Base-by-base conservation (phyloP, 2,888 invertebrate species). In the Eucera pruinosa region DNA sequence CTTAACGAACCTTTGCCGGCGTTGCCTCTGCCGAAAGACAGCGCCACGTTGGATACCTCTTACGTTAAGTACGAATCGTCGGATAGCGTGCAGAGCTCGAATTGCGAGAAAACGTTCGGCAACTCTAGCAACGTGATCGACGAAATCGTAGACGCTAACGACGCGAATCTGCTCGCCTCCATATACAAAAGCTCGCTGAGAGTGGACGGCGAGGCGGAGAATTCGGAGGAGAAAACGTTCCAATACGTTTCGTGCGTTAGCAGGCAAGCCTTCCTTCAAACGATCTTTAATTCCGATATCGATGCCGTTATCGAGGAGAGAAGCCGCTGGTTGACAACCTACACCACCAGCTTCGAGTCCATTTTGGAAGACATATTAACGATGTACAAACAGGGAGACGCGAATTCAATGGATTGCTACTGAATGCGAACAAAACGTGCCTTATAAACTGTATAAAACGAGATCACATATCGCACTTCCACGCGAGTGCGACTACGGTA, bases 341-440 rank as follows among this genome's bases (percentile, higher is more conserved):
- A 95, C 54, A 94, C 95, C n/a, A 95, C 95, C 83, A 94, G 94
- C 85, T 93, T 96, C 18, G 94, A 94, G 2, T 96, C 96, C 0
- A 93, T 96, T 4, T 90, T 97, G 1, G 96, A 97, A 86, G 97
- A 97, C 90, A 95, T 97, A 78, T 90, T 96, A 25, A 94, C 94
- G 11, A 93, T 95, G 64, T 94, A 95, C 84, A 93, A 94, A 81
- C 88, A 91, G 0, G 92, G 89, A 45, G 94, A 95, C 76, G 92
- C 94, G 0, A 95, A 95, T 86, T 93, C 93, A 33, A 94, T 96
- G 93, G 96, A 96, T 93, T 96, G 96, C 92, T 96, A 96, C 87
- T 96, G 90, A 92, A 65, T 23, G 23, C 13, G 23, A 36, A 39
- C 27, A 58, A n/a, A n/a, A 27, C 1, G 33, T 67, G 39, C 41